Conservation (phyloP, 1,140 invertebrate genomes). For the Rhyzopertha dominica region DNA sequence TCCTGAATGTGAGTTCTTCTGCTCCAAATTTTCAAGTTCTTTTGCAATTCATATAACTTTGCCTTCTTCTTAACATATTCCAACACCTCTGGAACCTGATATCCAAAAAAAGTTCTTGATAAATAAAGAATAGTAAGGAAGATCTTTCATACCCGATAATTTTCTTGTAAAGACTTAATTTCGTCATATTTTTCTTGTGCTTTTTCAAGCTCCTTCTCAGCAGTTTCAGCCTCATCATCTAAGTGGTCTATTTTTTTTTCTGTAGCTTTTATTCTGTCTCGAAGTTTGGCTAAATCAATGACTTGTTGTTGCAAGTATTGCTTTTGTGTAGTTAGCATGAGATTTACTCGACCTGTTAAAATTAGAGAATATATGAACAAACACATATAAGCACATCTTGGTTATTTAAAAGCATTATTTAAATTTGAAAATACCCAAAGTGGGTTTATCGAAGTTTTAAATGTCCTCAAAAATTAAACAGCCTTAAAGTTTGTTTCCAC, state of each 20-base stretch:
- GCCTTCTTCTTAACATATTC: conserved; percentile 52
- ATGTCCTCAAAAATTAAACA: too few species aligned
- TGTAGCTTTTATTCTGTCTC: conserved; percentile 21
- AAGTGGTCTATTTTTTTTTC: conserved; percentile 23
- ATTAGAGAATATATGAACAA: background rate
- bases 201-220: conserved; percentile 23
- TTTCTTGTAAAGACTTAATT: conserved; percentile 23
- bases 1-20: conserved; percentile 49
- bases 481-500: too few species aligned
- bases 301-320: conserved; percentile 31
- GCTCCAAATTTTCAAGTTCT: conserved; percentile 47
- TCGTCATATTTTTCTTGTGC: conserved; percentile 25
- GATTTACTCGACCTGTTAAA: conserved; percentile 23
- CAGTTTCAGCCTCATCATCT: conserved; percentile 22
- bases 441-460: background rate
- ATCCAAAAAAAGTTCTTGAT: conserved; percentile 1
- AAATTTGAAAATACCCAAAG: background rate
- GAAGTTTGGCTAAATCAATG: conserved; percentile 20
- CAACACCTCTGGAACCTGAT: conserved; percentile 49
- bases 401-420: background rate
- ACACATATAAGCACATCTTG: background rate
- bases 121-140: background rate
- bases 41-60: conserved; percentile 48
- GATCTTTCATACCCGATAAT: conserved; percentile 13
- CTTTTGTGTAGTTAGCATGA: conserved; percentile 33